Conservation (phyloP, 2,797 vertebrate genomes). For the Leuciscus waleckii region DNA sequence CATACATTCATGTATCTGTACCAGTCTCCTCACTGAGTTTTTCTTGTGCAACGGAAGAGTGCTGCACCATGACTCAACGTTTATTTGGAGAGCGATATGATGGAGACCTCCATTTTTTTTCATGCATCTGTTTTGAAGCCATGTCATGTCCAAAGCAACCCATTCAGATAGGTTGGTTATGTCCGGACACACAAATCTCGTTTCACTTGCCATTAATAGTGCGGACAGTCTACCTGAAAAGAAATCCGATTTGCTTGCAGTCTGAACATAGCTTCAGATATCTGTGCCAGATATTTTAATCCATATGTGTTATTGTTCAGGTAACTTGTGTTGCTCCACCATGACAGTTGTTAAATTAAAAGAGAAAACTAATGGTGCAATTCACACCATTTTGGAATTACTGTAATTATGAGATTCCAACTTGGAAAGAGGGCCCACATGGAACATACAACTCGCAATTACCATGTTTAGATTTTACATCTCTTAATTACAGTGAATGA, state of each 20-base stretch:
- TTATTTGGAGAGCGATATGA: neutral
- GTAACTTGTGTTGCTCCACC: neutral
- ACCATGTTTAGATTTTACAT: constrained; percentile 4
- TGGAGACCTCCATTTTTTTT: neutral
- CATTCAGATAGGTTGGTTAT: neutral
- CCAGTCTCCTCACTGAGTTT: neutral
- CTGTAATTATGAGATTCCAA: neutral
- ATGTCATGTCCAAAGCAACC: neutral
- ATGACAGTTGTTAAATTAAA: neutral
- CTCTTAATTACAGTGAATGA: neutral
- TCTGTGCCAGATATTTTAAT: neutral
- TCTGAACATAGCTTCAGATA: neutral
- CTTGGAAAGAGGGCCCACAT: neutral
- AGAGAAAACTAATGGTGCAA: neutral
- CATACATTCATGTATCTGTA: neutral
- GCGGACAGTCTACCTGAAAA: neutral
- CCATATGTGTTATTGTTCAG: neutral
- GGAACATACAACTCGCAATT: neutral
- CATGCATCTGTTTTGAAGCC: neutral
- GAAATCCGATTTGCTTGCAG: neutral
- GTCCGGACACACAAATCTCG: neutral
- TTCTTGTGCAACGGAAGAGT: too few relatives aligned
- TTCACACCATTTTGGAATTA: neutral
- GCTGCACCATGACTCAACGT: neutral
- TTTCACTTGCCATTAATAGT: neutral